Evolutionary conservation across 2,797 vertebrate species (phyloP), one percentile per base, ranked within the genome.

Genomic region (Nannoperca australis): DNA sequence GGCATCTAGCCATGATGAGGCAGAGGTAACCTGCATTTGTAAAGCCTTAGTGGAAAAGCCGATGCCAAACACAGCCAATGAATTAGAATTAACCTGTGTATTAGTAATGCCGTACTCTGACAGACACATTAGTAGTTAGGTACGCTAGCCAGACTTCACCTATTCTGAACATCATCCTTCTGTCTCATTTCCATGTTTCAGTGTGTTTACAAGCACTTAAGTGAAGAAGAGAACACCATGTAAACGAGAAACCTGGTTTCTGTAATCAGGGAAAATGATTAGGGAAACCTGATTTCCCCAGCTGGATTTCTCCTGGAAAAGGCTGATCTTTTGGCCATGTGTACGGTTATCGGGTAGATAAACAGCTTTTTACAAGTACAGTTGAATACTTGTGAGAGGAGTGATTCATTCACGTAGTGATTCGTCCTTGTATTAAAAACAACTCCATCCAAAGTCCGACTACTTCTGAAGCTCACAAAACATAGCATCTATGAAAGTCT

Each of bases 131-230:
- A 69, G 44, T 44, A 64, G 36, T 44, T 63, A 51, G 36, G 38
- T 15, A 30, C 58, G 44, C 40, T 55, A 72, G 40, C 36, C 22
- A 34, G 58, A 78, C 61, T 50, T 53, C 17, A 74, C 24, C 47
- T 72, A 56, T 32, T 64, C 50, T 51, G 44, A 17, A 53, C 18
- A 44, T 69, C 71, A 50, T 63, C 49, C 59, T 49, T 55, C 60
- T 5, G 61, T 63, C 38, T 76, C 62, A 67, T 44, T 73, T 36
- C 5, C 22, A 53, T 68, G 45, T 70, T 68, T 54, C 22, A 53
- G 44, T 7, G 30, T 20, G 32, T 20, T 77, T 63, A 56, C 5
- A 3, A 30, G n/a, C 38, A 27, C 17, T 27, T 10, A 45, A 14
- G 40, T 45, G 55, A 30, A 32, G 32, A 32, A 32, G 6, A 32